These are phyloP conservation scores for Phyllotreta cruciferae DNA, from an alignment of 2,888 invertebrate species.

Conservation along the genomic window DNA sequence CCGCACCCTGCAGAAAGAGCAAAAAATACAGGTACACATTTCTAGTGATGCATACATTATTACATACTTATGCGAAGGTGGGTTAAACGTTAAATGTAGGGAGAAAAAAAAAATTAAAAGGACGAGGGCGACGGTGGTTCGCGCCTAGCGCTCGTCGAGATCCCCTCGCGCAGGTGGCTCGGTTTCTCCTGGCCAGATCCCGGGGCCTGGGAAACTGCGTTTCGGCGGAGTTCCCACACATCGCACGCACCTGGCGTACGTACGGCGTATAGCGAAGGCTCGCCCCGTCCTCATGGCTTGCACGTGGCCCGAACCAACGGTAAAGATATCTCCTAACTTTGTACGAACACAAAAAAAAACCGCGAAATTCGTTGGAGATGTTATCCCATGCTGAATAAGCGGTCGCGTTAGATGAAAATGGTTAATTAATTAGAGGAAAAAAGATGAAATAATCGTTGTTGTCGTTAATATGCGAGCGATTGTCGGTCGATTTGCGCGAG, in stretches of 20 bases:
- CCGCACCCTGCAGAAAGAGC: too few relatives aligned
- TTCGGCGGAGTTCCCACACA: conserved; percentile 54
- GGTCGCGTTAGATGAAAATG: too few relatives aligned
- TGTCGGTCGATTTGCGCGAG: conserved; percentile 50
- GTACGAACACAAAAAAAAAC: too few relatives aligned
- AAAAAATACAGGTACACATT: too few relatives aligned
- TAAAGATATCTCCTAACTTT: too few relatives aligned
- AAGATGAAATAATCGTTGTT: conserved; percentile 49
- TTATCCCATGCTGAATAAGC: too few relatives aligned
- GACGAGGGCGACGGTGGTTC: conserved; percentile 31
- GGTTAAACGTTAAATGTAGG: too few relatives aligned
- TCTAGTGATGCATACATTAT: too few relatives aligned
- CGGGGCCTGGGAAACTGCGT: conserved; percentile 54
- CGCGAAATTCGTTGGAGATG: too few relatives aligned
- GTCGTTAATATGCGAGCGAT: conserved; percentile 54
- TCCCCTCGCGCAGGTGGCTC: conserved; percentile 47
- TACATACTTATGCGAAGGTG: too few relatives aligned
- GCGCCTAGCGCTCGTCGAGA: conserved; percentile 37
- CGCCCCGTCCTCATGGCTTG: conserved; percentile 36
- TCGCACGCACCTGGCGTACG: conserved; percentile 53
- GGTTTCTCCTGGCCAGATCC: conserved; percentile 8
- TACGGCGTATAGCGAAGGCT: conserved; percentile 30
- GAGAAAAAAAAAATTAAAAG: conserved; percentile 17
- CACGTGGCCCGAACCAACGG: conserved; percentile 34
- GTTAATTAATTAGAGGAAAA: conserved; percentile 51